Percentiles rank a stretch among this genome's conserved stretches.
Conservation (phyloP, 1,140 invertebrate genomes). For the Centruroides vittatus region DNA sequence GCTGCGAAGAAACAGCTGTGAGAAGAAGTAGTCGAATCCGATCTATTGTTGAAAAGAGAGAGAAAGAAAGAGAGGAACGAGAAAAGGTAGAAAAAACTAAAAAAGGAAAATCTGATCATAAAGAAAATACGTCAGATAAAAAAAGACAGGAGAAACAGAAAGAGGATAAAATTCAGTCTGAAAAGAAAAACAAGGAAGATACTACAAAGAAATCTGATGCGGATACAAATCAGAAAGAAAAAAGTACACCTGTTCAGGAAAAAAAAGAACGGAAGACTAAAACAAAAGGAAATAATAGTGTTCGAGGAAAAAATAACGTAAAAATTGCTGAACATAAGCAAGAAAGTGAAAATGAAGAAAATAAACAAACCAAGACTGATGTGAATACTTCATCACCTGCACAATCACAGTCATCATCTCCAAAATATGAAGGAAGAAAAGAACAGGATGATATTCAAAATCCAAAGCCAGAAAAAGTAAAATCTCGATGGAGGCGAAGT, state of each 20-base stretch:
- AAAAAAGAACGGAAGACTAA: not conserved
- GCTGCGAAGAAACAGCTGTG: no score
- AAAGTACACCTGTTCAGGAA: not conserved
- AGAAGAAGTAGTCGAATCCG: constrained; percentile 16
- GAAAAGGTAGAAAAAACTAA: constrained; percentile 2
- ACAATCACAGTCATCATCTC: not conserved
- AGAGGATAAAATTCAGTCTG: not conserved
- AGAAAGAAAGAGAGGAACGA: not conserved
- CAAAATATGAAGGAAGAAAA: not conserved
- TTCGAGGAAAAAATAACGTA: not conserved
- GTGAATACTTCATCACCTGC: not conserved
- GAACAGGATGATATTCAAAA: not conserved
- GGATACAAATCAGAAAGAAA: not conserved
- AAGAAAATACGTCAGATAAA: not conserved
- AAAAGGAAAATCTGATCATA: not conserved
- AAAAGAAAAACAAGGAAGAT: not conserved
- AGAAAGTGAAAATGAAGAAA: not conserved
- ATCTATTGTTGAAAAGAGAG: constrained; percentile 16
- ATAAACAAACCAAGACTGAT: not conserved
- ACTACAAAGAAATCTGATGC: not conserved
- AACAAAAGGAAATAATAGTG: not conserved
- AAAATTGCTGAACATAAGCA: not conserved
- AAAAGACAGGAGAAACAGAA: not conserved
- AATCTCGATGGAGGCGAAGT: constrained; percentile 64
- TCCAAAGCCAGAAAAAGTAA: constrained; percentile 60